phyloP scores from a whole-genome alignment of 2,797 vertebrate species.

The Diglossa cyanea region DNA sequence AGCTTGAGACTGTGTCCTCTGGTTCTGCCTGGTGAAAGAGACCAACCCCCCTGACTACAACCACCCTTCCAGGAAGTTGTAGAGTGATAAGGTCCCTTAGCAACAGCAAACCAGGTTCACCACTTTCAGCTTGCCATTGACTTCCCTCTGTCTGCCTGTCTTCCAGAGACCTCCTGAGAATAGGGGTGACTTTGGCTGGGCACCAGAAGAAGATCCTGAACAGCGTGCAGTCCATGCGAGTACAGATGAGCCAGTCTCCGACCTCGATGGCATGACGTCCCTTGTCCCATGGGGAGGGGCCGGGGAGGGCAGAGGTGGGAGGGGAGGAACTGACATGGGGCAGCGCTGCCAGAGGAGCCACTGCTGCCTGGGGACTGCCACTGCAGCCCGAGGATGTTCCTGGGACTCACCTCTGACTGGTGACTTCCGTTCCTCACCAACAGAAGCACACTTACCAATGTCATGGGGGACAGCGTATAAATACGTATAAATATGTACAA shows the following conservation, averaged over 20 bases:
- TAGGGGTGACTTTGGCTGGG: constrained; percentile 97
- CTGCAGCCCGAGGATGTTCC: constrained; percentile 21
- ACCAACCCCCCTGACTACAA: background rate
- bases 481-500: constrained; percentile 68
- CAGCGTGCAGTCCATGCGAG: constrained; percentile 95
- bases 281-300: constrained; percentile 16
- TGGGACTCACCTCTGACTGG: constrained; percentile 45
- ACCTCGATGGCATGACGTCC: constrained; percentile 89
- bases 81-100: background rate
- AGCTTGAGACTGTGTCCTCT: background rate
- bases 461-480: constrained; percentile 61
- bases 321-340: constrained; percentile 39
- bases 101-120: background rate
- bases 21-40: background rate
- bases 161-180: constrained; percentile 94
- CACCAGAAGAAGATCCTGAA: constrained; percentile 99
- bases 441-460: constrained; percentile 69
- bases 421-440: constrained; percentile 66
- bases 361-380: constrained; percentile 31
- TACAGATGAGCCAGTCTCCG: constrained; percentile 93
- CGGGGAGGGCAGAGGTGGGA: constrained; percentile 54
- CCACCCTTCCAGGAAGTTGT: background rate
- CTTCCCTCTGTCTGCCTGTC: background rate
- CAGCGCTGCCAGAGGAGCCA: constrained; percentile 40
- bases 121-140: background rate